Percentiles rank a stretch among this genome's conserved stretches.
Conservation (phyloP, 1,140 invertebrate species). For the Drosophila sechellia region DNA sequence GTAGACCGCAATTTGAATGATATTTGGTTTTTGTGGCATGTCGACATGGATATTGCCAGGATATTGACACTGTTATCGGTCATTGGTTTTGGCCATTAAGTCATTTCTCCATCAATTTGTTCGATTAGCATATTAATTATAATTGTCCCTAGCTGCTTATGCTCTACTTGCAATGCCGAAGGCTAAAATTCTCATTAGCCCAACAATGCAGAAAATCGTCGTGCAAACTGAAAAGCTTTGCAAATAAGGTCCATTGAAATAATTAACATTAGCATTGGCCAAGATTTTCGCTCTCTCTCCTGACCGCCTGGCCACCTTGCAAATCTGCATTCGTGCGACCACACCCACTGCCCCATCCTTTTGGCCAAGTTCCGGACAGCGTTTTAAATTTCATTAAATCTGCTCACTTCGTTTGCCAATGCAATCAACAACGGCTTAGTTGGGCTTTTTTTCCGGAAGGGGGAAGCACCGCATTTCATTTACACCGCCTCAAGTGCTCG, state of each 20-base stretch:
- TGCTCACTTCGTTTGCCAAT: constrained; percentile 81
- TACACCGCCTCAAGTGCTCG: constrained; percentile 74
- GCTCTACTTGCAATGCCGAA: constrained; percentile 4
- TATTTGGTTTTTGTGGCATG: constrained; percentile 63
- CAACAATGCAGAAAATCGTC: constrained; percentile 60
- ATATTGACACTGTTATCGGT: constrained; percentile 34
- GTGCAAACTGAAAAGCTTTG: constrained; percentile 50
- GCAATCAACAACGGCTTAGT: constrained; percentile 69
- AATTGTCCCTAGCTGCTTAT: constrained; percentile 2
- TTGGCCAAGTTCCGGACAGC: constrained; percentile 54
- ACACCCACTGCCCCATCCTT: constrained; percentile 8
- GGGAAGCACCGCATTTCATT: constrained; percentile 66
- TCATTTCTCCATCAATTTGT: constrained; percentile 27
- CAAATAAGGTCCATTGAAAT: constrained; percentile 74
- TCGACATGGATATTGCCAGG: constrained; percentile 18
- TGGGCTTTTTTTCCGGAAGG: constrained; percentile 8
- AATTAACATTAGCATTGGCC: constrained; percentile 72
- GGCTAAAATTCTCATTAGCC: constrained; percentile 61
- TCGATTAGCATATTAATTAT: constrained; percentile 47
- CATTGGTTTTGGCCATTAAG: constrained; percentile 38
- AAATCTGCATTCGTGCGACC: constrained; percentile 53
- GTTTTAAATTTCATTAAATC: constrained; percentile 82
- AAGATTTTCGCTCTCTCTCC: constrained; percentile 3
- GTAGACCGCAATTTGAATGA: constrained; percentile 73
- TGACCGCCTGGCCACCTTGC: constrained; percentile 21